These are phyloP conservation scores for Osedax fenrisi DNA, from an alignment of 2,888 invertebrate genomes.

Conservation along the genomic window DNA sequence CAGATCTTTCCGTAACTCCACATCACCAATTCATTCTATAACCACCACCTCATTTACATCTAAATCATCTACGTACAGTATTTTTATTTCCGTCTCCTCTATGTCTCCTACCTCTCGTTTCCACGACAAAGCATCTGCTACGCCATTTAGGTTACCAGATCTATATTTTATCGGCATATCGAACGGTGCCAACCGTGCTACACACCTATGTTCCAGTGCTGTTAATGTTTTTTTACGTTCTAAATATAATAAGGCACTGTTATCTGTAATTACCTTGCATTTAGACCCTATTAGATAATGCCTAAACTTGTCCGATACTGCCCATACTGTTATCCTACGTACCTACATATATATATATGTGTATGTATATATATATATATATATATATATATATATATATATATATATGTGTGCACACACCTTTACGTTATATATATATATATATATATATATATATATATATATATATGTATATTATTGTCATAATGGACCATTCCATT, in stretches of 20 bases:
- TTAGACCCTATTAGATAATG: neutral
- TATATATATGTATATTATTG: too few species aligned
- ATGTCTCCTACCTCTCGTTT: neutral
- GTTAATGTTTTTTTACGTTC: neutral
- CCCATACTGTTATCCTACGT: neutral
- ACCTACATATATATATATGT: too few species aligned
- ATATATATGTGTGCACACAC: too few species aligned
- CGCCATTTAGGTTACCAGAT: neutral
- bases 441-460: too few species aligned
- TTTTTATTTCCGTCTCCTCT: neutral
- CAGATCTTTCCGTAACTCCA: neutral
- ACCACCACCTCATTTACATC: neutral
- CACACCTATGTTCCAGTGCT: neutral
- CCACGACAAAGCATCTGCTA: neutral
- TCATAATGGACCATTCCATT: too few species aligned
- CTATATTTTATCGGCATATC: neutral
- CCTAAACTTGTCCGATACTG: neutral
- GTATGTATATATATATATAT: too few species aligned
- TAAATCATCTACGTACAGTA: neutral
- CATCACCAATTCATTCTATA: neutral
- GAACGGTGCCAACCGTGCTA: neutral
- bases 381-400: too few species aligned
- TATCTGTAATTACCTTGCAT: neutral
- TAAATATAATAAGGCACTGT: neutral
- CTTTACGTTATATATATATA: too few species aligned